Conservation (phyloP, 1,140 invertebrate genomes). For the Orchesella cincta region DNA sequence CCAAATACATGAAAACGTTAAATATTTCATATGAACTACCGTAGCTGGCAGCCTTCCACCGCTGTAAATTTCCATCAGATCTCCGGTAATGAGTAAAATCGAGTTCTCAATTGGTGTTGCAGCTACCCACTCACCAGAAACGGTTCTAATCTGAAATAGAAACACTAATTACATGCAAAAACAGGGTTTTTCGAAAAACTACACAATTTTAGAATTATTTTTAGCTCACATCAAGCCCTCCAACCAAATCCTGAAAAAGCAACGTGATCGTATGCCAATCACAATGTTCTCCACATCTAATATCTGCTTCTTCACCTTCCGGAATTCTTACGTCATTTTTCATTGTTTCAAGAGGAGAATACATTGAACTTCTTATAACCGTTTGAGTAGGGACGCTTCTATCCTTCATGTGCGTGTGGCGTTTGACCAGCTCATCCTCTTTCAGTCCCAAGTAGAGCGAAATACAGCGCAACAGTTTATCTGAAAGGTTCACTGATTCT, state of each 20-base stretch:
- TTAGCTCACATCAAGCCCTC: neutral
- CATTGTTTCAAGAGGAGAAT: neutral
- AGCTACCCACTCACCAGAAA: neutral
- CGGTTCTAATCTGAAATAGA: too few relatives aligned
- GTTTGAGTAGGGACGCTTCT: constrained; percentile 18
- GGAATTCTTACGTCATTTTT: constrained; percentile 8
- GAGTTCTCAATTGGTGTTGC: neutral
- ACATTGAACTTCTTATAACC: constrained; percentile 27
- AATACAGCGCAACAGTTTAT: constrained; percentile 32
- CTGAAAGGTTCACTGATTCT: constrained; percentile 10
- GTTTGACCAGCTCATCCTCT: constrained; percentile 35
- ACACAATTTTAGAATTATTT: too few relatives aligned
- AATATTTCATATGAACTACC: too few relatives aligned
- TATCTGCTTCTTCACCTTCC: neutral
- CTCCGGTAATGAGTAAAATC: neutral
- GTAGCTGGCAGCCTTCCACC: neutral
- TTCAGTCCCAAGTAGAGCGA: constrained; percentile 26
- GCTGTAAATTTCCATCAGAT: neutral
- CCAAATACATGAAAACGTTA: too few relatives aligned
- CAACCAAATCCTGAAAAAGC: neutral
- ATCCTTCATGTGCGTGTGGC: constrained; percentile 27
- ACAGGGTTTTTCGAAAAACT: too few relatives aligned
- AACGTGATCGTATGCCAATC: neutral
- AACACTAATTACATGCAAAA: too few relatives aligned
- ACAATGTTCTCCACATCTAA: constrained; percentile 1